phyloP scores from a whole-genome alignment of 2,113 vertebrate species.

The Corythornis vintsioides region DNA sequence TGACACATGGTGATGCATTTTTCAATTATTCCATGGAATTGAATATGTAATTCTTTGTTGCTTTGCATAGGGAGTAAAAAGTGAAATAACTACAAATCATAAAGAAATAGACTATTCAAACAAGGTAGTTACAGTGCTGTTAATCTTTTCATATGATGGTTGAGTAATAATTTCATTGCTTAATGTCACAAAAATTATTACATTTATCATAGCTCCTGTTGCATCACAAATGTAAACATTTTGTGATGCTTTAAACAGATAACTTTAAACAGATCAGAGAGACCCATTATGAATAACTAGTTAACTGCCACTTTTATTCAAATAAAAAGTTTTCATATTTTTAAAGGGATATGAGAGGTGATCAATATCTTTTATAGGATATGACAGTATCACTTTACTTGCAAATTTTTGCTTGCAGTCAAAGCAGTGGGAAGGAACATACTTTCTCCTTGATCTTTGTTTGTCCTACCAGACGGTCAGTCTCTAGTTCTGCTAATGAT shows the following conservation, averaged over 20 bases:
- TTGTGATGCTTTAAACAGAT: not conserved
- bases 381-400: not conserved
- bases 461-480: not conserved
- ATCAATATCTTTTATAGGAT: not conserved
- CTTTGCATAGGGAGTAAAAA: not conserved
- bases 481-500: not conserved
- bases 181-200: not conserved
- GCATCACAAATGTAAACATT: not conserved
- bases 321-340: not conserved
- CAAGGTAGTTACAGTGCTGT: not conserved
- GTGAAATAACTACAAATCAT: not conserved
- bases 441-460: not conserved
- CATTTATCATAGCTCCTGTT: not conserved
- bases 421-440: not conserved
- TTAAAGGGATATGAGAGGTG: not conserved
- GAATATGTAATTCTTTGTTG: not conserved
- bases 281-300: not conserved
- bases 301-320: not conserved
- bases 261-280: not conserved
- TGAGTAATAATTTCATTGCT: not conserved
- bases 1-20: not conserved
- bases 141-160: not conserved
- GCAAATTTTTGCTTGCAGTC: not conserved
- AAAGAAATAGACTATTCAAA: not conserved
- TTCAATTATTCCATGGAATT: not conserved